These are phyloP conservation scores for Silurus meridionalis DNA, from an alignment of 2,113 vertebrate species.

Conservation along the genomic window DNA sequence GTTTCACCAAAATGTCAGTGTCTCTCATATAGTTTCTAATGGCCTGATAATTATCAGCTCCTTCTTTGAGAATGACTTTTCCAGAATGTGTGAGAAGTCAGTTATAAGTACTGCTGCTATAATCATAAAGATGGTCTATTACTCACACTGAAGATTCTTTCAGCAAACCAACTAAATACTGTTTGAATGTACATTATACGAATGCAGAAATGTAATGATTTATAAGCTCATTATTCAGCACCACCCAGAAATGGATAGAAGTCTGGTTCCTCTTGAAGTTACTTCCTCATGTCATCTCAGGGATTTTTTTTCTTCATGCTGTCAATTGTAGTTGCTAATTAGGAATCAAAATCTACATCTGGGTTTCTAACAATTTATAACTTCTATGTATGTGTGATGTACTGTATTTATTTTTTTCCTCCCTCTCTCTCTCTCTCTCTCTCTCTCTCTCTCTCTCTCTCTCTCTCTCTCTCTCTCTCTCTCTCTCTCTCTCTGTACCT, in stretches of 20 bases:
- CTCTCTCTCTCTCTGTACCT: neutral
- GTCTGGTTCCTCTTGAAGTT: neutral
- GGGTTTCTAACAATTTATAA: neutral
- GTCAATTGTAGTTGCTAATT: neutral
- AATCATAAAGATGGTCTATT: neutral
- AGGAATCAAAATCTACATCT: constrained; percentile 24
- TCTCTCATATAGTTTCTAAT: constrained; percentile 2
- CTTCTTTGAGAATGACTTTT: constrained; percentile 34
- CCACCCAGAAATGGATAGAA: neutral
- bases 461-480: neutral
- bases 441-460: neutral
- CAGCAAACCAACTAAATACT: neutral
- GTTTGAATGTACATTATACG: neutral
- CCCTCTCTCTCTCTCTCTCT: too few relatives aligned
- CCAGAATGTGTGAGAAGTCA: constrained; percentile 15
- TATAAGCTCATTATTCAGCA: neutral
- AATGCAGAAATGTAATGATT: neutral
- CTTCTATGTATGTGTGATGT: constrained; percentile 22
- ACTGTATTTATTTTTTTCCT: constrained; percentile 3
- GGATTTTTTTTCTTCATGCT: neutral
- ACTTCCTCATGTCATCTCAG: neutral
- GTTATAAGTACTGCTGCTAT: constrained; percentile 3
- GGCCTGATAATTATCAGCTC: constrained; percentile 31
- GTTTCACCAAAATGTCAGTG: constrained; percentile 5
- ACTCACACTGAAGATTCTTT: neutral